Evolutionary conservation across 2,113 vertebrate genomes (phyloP).

Genomic region (Peromyscus leucopus): DNA sequence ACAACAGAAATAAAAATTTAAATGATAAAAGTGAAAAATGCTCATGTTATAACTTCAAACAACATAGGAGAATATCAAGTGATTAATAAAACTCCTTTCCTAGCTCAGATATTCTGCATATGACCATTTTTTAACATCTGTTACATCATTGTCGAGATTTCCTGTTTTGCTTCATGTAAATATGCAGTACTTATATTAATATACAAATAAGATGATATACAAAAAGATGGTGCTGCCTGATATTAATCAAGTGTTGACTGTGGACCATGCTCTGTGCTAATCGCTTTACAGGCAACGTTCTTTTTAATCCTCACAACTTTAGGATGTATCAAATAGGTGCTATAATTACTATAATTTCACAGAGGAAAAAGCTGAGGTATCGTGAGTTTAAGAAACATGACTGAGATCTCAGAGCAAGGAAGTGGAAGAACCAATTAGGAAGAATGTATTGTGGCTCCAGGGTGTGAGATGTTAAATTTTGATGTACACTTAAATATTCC

Average conservation of each 20-base stretch:
- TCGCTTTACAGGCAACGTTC: background rate
- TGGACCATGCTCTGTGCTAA: background rate
- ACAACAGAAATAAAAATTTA: background rate
- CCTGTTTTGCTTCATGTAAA: background rate
- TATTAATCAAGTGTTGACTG: background rate
- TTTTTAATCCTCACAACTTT: background rate
- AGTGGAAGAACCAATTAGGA: background rate
- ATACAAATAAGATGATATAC: background rate
- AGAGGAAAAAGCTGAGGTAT: slow-evolving; percentile 28
- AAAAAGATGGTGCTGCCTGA: background rate
- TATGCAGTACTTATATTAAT: background rate
- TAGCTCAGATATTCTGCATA: background rate
- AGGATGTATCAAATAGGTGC: background rate
- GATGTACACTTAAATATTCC: background rate
- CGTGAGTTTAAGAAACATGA: background rate
- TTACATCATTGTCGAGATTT: background rate
- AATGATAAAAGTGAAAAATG: background rate
- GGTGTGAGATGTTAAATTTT: background rate
- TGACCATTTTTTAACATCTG: background rate
- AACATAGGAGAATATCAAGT: background rate
- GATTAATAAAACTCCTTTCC: background rate
- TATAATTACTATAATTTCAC: background rate
- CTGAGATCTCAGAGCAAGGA: background rate
- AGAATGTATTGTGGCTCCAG: background rate
- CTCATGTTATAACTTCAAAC: background rate